Conservation (phyloP, 1,140 invertebrate genomes). For the Danaus plexippus region DNA sequence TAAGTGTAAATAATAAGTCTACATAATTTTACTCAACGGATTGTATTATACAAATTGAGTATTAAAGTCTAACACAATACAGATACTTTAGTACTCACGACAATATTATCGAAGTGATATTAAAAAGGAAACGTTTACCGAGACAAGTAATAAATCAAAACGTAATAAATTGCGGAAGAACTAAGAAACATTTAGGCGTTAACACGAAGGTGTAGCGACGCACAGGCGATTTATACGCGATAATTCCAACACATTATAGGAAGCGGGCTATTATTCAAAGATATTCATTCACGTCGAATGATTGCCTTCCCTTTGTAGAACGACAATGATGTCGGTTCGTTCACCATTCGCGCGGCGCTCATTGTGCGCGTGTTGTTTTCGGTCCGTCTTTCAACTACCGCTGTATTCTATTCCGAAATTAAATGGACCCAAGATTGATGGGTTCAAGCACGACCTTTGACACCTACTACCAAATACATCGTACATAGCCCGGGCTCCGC, state of each 20-base stretch:
- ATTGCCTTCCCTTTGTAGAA: conserved; percentile 69
- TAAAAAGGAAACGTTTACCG: conserved; percentile 13
- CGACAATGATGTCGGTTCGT: conserved; percentile 56
- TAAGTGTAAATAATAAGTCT: too few relatives aligned
- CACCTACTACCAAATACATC: conserved; percentile 63
- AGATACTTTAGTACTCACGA: conserved; percentile 1
- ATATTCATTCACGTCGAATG: conserved; percentile 71
- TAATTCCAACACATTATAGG: conserved; percentile 62
- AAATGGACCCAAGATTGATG: conserved; percentile 68
- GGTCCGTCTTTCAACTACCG: conserved; percentile 23
- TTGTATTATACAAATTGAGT: too few relatives aligned
- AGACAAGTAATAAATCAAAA: conserved; percentile 27
- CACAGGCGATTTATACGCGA: conserved; percentile 48
- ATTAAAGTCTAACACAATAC: conserved; percentile 1
- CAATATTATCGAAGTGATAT: conserved; percentile 1
- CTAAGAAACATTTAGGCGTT: conserved; percentile 30
- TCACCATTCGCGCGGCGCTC: conserved; percentile 59
- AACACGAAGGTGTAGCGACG: conserved; percentile 31
- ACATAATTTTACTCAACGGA: too few relatives aligned
- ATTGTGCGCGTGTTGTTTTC: conserved; percentile 60
- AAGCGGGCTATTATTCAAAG: conserved; percentile 65
- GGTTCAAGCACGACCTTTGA: conserved; percentile 65
- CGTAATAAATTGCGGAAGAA: conserved; percentile 36
- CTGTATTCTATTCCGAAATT: conserved; percentile 54
- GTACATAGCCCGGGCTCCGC: conserved; percentile 21